Base-by-base conservation (phyloP, 2,888 invertebrate species). In the Nymphalis polychloros region DNA sequence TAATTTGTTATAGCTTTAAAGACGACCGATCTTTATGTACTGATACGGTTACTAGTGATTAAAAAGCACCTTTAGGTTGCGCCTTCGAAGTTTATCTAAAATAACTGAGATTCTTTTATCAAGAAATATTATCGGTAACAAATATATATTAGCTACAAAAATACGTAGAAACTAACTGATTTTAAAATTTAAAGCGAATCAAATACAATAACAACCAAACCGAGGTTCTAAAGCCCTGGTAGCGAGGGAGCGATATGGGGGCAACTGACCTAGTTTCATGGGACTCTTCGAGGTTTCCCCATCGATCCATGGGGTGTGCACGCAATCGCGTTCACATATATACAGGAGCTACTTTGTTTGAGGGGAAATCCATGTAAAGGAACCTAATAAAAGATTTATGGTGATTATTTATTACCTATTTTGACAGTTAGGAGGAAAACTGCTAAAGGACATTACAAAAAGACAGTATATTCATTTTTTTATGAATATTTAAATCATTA, bases 241-340 rank as follows among this genome's bases (percentile, higher is more conserved):
- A 84, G 73, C 82, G 79, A 83, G 86, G 87, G 86, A 80, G 81
- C 81, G 69, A 66, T 67, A 74, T 76, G 84, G 89, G 88, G 89
- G 83, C 83, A 79, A 81, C 80, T 92, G 91, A 91, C 91, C 91
- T 84, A 91, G 81, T 90, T 91, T 86, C 79, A 73, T 86, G 85
- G 88, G 87, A 81, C 82, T 84, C 76, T 81, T 79, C 78, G 80
- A 74, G 81, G 81, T 80, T 81, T 77, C 83, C 83, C 85, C 88
- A 91, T 90, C 91, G 91, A 91, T 90, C 90, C 85, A 84, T 79
- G 80, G 83, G 83, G 72, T 63, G 55, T 59, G 67, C 72, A 67
- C 69, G 71, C 68, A 67, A 71, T 69, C 48, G 52, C 60, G 41
- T 61, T 49, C 66, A 68, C 62, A 59, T 73, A 64, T 61, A 53